phyloP scores from a whole-genome alignment of 2,113 vertebrate species.

The Stigmatopora nigra region DNA sequence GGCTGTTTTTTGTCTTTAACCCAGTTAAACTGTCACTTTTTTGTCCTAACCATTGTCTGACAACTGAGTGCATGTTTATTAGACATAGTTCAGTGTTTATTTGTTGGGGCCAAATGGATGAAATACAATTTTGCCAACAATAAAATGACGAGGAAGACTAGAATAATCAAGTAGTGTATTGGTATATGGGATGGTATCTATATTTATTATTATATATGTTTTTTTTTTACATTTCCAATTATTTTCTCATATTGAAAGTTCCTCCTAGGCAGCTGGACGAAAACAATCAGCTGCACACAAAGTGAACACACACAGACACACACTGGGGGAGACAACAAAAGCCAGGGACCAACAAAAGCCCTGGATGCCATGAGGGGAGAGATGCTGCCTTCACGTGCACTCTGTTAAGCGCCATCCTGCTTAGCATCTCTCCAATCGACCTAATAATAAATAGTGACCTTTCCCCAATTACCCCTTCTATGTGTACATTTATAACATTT shows the following conservation, averaged over 20 bases:
- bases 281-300: constrained; percentile 18
- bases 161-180: not conserved
- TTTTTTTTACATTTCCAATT: not conserved
- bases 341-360: constrained; percentile 59
- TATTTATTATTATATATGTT: too few species aligned
- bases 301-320: constrained; percentile 21
- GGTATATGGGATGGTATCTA: not conserved
- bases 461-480: not conserved
- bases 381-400: constrained; percentile 43
- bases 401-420: not conserved
- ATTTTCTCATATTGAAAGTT: not conserved
- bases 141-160: constrained; percentile 19
- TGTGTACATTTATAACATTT: not conserved
- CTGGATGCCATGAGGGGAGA: constrained; percentile 58
- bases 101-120: not conserved
- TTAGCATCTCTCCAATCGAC: not conserved
- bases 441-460: not conserved
- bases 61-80: constrained; percentile 31
- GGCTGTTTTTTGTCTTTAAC: not conserved
- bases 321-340: constrained; percentile 48
- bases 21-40: not conserved
- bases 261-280: not conserved
- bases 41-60: not conserved
- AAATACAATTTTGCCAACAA: constrained; percentile 37
- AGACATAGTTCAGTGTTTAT: constrained; percentile 48